These are phyloP conservation scores for Mimumesa dahlbomi DNA, from an alignment of 2,888 invertebrate species.

Conservation along the genomic window DNA sequence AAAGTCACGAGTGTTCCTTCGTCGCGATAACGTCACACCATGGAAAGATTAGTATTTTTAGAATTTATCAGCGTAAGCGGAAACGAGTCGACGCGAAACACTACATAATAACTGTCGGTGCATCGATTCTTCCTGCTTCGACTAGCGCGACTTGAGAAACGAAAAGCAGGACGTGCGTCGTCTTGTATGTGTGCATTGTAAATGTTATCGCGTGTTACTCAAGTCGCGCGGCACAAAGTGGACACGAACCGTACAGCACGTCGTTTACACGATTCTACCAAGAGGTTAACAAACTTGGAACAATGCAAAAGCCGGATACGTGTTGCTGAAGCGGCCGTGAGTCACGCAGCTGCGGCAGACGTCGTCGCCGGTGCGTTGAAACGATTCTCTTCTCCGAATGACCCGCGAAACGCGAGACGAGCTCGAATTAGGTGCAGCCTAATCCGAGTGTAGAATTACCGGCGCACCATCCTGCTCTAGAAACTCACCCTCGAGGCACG, in stretches of 20 bases:
- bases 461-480: neutral
- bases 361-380: slow-evolving; percentile 37
- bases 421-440: slow-evolving; percentile 49
- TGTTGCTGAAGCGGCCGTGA: slow-evolving; percentile 40
- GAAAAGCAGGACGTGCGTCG: too few relatives aligned
- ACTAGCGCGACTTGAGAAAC: too few relatives aligned
- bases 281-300: slow-evolving; percentile 65
- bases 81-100: neutral
- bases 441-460: slow-evolving; percentile 21
- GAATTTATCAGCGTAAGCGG: too few relatives aligned
- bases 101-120: too few relatives aligned
- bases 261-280: slow-evolving; percentile 17
- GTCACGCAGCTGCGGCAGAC: slow-evolving; percentile 37
- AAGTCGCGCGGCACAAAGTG: neutral
- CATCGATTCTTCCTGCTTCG: neutral
- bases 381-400: slow-evolving; percentile 40
- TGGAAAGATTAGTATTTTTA: too few relatives aligned
- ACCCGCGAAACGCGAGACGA: slow-evolving; percentile 54
- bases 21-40: too few relatives aligned
- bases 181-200: too few relatives aligned
- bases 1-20: too few relatives aligned
- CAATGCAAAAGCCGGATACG: slow-evolving; percentile 57
- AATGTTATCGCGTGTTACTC: too few relatives aligned
- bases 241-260: neutral
- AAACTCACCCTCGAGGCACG: neutral